Evolutionary conservation across 1,140 invertebrate species (phyloP).

Genomic region (Lordiphosa collinella): DNA sequence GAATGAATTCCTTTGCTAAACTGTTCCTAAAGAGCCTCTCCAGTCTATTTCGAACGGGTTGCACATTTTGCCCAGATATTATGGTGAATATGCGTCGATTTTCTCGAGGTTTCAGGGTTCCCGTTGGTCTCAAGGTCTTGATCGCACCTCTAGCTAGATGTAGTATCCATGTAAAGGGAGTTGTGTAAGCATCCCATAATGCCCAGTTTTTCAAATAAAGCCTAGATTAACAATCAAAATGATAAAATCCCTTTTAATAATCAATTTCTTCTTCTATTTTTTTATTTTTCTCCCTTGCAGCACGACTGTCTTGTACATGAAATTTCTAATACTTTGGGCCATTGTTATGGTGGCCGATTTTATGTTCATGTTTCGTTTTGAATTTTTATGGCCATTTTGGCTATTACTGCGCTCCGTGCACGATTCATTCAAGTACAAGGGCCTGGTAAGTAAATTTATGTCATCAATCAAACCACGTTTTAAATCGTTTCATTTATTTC

Average conservation of each 20-base stretch:
- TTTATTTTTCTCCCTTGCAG: constrained; percentile 80
- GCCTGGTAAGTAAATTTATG: constrained; percentile 89
- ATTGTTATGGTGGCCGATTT: constrained; percentile 97
- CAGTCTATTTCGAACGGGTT: no score
- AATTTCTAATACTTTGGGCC: constrained; percentile 97
- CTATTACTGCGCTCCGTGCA: constrained; percentile 96
- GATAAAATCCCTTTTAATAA: constrained; percentile 1
- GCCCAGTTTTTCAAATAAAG: no score
- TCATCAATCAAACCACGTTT: neutral
- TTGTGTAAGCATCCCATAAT: no score
- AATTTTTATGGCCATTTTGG: constrained; percentile 99
- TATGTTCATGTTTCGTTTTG: constrained; percentile 98
- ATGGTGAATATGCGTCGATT: no score
- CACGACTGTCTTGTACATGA: constrained; percentile 97
- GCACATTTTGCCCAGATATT: no score
- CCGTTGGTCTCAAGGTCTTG: no score
- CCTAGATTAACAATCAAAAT: no score
- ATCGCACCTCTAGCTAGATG: no score
- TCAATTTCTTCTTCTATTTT: constrained; percentile 2
- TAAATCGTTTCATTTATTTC: constrained; percentile 65
- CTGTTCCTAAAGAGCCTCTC: no score
- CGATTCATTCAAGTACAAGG: constrained; percentile 99
- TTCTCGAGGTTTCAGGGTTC: no score
- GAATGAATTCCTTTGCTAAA: no score
- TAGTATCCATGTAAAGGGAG: no score